Percentiles rank a stretch among this genome's conserved stretches.
Conservation (phyloP, 1,140 invertebrate genomes). For the Cepaea nemoralis region DNA sequence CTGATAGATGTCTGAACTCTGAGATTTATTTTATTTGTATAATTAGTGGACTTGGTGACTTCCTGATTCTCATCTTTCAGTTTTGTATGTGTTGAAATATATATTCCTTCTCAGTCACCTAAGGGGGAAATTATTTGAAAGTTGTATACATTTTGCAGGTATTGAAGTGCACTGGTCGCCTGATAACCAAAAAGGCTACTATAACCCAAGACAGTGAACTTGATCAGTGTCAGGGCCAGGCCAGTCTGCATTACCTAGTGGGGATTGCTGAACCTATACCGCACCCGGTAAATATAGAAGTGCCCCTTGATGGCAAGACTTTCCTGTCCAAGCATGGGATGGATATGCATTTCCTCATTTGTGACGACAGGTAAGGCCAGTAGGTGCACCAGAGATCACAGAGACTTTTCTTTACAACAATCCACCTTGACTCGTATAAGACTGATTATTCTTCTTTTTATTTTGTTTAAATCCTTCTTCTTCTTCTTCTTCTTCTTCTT, state of each 20-base stretch:
- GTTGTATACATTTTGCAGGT: conserved; percentile 83
- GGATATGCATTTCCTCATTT: conserved; percentile 94
- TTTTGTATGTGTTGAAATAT: no score
- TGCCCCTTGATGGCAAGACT: conserved; percentile 87
- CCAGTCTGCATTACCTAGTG: conserved; percentile 68
- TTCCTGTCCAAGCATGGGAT: conserved; percentile 92
- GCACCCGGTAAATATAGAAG: conserved; percentile 92
- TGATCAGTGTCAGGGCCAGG: background rate
- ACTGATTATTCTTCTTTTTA: no score
- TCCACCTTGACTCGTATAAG: no score
- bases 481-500: no score
- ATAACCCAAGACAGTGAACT: background rate
- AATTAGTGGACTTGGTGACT: no score
- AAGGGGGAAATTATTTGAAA: background rate
- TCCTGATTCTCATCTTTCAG: no score
- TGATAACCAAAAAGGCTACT: conserved; percentile 63
- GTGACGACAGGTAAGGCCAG: conserved; percentile 88
- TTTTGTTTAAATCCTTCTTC: no score
- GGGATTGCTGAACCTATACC: conserved; percentile 89
- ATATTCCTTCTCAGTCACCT: background rate
- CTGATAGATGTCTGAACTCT: no score
- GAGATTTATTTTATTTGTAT: no score
- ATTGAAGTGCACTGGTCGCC: conserved; percentile 87
- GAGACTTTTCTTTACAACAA: no score
- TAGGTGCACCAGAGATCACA: background rate